Base-by-base conservation (phyloP, 1,140 invertebrate species). In the Ladona fulva region DNA sequence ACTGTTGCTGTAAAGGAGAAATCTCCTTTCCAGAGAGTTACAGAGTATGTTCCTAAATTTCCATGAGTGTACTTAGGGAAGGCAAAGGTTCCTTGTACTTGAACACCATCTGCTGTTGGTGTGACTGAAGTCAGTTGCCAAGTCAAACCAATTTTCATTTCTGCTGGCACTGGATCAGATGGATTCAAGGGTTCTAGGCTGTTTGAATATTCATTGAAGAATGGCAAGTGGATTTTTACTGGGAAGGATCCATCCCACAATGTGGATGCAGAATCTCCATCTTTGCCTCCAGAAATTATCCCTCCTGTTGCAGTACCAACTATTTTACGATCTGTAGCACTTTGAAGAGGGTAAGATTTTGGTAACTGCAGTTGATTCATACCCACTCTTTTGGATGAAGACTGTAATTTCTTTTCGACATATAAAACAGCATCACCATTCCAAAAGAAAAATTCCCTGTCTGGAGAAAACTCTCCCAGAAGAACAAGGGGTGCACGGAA, bases 201-300 rank as follows among this genome's bases (percentile, higher is more conserved):
- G 52, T 66, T 16, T 19, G 16, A 24, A 3, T 25, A 19, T 24
- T 24, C 24, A 42, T 75, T 24, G 10, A 75, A 42, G 19, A 25
- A n/a, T 19, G 74, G 74, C 16, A 42, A 24, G 5, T 14, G 74
- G 16, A 75, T 75, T 3, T 16, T 16, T 1, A 16, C 74, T 6
- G 74, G 74, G 24, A 75, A 75, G 5, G 74, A 25, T n/a, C 74
- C 74, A n/a, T 75, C 74, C 74, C 74, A 75, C 19, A 75, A 24
- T 25, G 74, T n/a, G 3, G 14, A 19, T 16, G 74, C 24, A 25
- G 19, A 19, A 3, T 42, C n/a, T 25, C 74, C 74, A 24, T 24
- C 19, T 16, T 75, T 25, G 24, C 24, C 24, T 8, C 74, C 74
- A 75, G 12, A 25, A 75, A 66, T 66, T 66, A 6, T 16, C 14